Evolutionary conservation across 2,888 invertebrate species (phyloP).

Genomic region (Cactoblastis cactorum): DNA sequence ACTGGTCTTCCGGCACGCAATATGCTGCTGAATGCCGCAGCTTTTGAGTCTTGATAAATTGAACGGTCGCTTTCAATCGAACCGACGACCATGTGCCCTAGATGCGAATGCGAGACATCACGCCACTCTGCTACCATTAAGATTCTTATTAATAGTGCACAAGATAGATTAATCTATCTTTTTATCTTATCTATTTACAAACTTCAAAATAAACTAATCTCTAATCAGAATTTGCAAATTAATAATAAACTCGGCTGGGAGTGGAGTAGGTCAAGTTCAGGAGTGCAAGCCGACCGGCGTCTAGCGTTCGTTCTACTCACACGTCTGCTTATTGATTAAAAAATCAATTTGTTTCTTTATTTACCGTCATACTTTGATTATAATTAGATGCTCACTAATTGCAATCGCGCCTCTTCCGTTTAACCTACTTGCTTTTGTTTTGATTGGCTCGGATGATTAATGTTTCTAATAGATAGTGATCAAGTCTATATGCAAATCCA

Average conservation of each 20-base stretch:
- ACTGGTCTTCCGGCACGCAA: constrained; percentile 47
- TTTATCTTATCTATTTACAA: constrained; percentile 28
- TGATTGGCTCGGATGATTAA: constrained; percentile 39
- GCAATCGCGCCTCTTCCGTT: constrained; percentile 41
- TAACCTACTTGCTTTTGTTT: constrained; percentile 27
- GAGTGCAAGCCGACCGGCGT: constrained; percentile 17
- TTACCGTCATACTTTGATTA: constrained; percentile 36
- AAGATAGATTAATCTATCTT: constrained; percentile 37
- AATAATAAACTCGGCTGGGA: not conserved
- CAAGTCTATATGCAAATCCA: constrained; percentile 31
- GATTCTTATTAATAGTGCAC: constrained; percentile 33
- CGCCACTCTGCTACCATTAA: constrained; percentile 26
- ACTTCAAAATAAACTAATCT: constrained; percentile 33
- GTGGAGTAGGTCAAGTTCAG: constrained; percentile 32
- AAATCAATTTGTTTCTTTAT: constrained; percentile 46
- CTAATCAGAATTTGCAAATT: constrained; percentile 33
- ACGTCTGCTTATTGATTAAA: constrained; percentile 39
- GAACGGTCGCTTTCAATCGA: constrained; percentile 42
- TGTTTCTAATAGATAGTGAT: constrained; percentile 45
- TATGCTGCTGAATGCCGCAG: constrained; percentile 32
- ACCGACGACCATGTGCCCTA: constrained; percentile 37
- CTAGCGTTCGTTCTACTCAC: constrained; percentile 41
- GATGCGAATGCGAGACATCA: constrained; percentile 29
- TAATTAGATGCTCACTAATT: constrained; percentile 36
- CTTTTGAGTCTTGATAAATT: constrained; percentile 46